Percentiles rank a stretch among this genome's conserved stretches.
phyloP scores from a whole-genome alignment of 2,113 vertebrate genomes.

The Brachirus orientalis region DNA sequence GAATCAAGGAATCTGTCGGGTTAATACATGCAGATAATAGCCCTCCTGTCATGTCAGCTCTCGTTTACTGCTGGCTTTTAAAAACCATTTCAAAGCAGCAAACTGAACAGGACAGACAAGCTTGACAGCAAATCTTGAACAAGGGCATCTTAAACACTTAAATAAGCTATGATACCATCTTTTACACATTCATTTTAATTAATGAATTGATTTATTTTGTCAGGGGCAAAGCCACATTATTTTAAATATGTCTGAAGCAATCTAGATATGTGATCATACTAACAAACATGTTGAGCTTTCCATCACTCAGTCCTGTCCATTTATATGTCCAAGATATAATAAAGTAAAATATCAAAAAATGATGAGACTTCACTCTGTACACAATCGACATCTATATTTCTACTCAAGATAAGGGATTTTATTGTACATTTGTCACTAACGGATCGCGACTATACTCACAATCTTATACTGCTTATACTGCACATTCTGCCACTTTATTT shows the following conservation, averaged over 20 bases:
- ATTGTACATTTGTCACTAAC: no score
- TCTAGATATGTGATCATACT: slow-evolving; percentile 39
- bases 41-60: slow-evolving; percentile 64
- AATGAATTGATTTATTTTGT: slow-evolving; percentile 83
- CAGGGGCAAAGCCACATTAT: slow-evolving; percentile 70
- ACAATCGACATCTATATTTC: no score
- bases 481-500: no score
- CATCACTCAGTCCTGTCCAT: slow-evolving; percentile 45
- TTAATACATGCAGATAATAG: slow-evolving; percentile 76
- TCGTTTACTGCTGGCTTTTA: slow-evolving; percentile 70
- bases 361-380: no score
- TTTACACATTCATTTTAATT: slow-evolving; percentile 78
- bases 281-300: slow-evolving; percentile 32
- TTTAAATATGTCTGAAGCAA: slow-evolving; percentile 64
- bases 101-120: slow-evolving; percentile 59
- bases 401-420: no score
- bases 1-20: slow-evolving; percentile 78
- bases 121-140: slow-evolving; percentile 70
- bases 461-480: no score
- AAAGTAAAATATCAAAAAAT: no score
- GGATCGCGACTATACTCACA: no score
- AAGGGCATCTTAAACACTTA: slow-evolving; percentile 74
- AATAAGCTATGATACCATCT: slow-evolving; percentile 69
- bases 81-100: slow-evolving; percentile 67
- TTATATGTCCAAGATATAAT: slow-evolving; percentile 26